These are phyloP conservation scores for Vimba vimba DNA, from an alignment of 2,113 vertebrate species.

Conservation along the genomic window DNA sequence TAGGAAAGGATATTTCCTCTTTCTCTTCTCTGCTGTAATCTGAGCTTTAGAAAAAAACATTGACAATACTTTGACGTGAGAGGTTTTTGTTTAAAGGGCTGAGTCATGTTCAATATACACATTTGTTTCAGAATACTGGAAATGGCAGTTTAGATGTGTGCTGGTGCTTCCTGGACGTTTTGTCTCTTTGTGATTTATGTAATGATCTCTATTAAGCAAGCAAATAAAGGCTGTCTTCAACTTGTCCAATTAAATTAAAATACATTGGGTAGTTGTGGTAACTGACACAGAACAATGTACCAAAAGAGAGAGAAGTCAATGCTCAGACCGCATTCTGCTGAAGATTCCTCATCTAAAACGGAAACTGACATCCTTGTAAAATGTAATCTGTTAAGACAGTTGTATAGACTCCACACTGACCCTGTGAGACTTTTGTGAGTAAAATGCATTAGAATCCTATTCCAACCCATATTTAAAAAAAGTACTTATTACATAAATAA, in stretches of 20 bases:
- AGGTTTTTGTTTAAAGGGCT: neutral
- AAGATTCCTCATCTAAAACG: neutral
- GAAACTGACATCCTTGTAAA: neutral
- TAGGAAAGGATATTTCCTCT: neutral
- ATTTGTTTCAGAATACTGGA: slow-evolving; percentile 1
- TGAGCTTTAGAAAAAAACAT: neutral
- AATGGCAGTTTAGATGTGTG: neutral
- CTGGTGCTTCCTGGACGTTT: neutral
- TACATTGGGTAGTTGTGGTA: neutral
- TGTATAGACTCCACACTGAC: neutral
- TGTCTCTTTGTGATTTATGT: neutral
- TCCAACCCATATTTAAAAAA: neutral
- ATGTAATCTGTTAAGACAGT: neutral
- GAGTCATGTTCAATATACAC: neutral
- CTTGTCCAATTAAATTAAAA: neutral
- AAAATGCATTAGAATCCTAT: neutral
- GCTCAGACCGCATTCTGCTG: neutral
- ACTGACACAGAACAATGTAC: neutral
- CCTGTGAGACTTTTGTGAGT: neutral
- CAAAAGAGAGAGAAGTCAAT: neutral
- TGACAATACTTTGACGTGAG: neutral
- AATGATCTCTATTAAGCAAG: slow-evolving; percentile 15
- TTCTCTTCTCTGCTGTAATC: neutral
- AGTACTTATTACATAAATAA: neutral
- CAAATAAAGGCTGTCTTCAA: neutral